Conservation (phyloP, 2,888 invertebrate species). For the Cataglyphis albicans region DNA sequence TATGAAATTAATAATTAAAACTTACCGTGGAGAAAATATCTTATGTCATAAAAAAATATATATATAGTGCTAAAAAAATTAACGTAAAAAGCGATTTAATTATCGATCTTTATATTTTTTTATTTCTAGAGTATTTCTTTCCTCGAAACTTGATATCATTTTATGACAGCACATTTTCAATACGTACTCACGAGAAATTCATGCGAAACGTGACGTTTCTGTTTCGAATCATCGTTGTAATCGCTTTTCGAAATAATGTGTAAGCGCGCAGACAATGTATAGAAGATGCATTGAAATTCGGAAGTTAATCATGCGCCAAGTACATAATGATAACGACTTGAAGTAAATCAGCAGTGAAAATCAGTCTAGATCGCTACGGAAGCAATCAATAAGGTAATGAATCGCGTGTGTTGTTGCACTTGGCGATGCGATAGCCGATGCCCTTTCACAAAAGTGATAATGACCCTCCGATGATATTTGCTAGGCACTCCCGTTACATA, state of each 20-base stretch:
- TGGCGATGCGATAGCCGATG: conserved; percentile 44
- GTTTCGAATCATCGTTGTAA: background rate
- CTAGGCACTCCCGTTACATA: conserved; percentile 42
- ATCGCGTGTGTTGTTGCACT: conserved; percentile 39
- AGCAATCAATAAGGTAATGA: conserved; percentile 61
- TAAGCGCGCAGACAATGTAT: conserved; percentile 49
- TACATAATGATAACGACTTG: conserved; percentile 70
- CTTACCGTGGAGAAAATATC: background rate
- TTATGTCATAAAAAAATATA: background rate
- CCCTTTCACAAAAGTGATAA: conserved; percentile 53
- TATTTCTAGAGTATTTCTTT: background rate
- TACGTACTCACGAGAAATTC: background rate
- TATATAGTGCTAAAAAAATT: background rate
- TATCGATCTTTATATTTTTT: background rate
- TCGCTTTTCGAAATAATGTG: conserved; percentile 17
- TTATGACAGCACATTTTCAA: background rate
- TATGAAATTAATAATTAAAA: background rate
- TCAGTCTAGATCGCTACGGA: conserved; percentile 41
- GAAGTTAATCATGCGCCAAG: conserved; percentile 67
- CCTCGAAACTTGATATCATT: background rate
- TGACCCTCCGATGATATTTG: conserved; percentile 48
- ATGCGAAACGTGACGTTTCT: background rate
- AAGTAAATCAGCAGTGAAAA: conserved; percentile 65
- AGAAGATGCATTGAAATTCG: conserved; percentile 62
- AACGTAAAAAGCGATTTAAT: background rate